Percentiles rank a stretch among this genome's conserved stretches.
These are phyloP conservation scores for Polymixis lichenea DNA, from an alignment of 2,888 invertebrate species.

Conservation along the genomic window DNA sequence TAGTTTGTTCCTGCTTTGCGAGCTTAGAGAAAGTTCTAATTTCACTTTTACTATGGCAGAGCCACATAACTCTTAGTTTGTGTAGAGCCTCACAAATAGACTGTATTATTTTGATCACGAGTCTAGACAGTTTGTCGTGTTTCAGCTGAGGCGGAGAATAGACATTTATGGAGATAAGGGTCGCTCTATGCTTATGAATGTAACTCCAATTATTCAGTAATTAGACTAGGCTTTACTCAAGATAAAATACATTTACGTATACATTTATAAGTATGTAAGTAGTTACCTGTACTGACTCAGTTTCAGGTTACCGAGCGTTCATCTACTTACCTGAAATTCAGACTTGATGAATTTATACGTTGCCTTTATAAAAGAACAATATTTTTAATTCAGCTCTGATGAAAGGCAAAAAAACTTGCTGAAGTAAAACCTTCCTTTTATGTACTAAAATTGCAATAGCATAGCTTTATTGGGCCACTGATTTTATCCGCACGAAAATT, in stretches of 20 bases:
- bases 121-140: conserved; percentile 57
- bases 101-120: conserved; percentile 64
- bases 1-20: conserved; percentile 75
- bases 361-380: not conserved
- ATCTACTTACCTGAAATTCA: conserved; percentile 37
- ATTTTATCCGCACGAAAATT: conserved; percentile 71
- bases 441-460: conserved; percentile 53
- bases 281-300: conserved; percentile 16
- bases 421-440: conserved; percentile 46
- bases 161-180: conserved; percentile 78
- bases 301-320: conserved; percentile 32
- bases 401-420: conserved; percentile 19
- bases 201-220: conserved; percentile 59
- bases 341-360: conserved; percentile 3
- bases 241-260: conserved; percentile 25
- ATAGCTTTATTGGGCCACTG: conserved; percentile 63
- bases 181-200: conserved; percentile 64
- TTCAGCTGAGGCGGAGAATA: conserved; percentile 62
- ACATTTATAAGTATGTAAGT: conserved; percentile 6
- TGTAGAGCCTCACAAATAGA: conserved; percentile 48
- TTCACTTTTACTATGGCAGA: conserved; percentile 77
- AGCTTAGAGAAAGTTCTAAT: conserved; percentile 79
- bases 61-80: conserved; percentile 46
- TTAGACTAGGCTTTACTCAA: conserved; percentile 27
- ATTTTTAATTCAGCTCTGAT: not conserved